These are phyloP conservation scores for Tribolium castaneum DNA, from an alignment of 1,140 invertebrate genomes.

Conservation along the genomic window DNA sequence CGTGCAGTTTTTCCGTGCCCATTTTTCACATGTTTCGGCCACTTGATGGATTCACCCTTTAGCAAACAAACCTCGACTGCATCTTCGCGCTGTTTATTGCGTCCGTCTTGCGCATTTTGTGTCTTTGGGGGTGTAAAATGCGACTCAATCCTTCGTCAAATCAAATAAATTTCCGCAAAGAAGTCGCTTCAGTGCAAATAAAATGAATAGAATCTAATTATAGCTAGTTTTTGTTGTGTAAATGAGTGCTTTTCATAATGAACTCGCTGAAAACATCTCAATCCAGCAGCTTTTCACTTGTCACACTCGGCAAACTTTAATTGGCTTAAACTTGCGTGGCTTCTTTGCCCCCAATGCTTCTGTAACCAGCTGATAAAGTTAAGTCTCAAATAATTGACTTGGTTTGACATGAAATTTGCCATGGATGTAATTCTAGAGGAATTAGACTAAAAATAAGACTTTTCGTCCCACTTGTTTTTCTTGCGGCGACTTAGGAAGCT, in stretches of 20 bases:
- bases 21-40: constrained; percentile 30
- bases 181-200: background rate
- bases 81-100: background rate
- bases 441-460: background rate
- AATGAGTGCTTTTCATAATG: constrained; percentile 28
- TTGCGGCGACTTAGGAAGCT: background rate
- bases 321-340: constrained; percentile 35
- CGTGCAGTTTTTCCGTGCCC: constrained; percentile 79
- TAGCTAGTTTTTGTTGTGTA: background rate
- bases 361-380: constrained; percentile 38
- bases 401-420: background rate
- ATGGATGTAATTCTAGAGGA: background rate
- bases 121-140: background rate
- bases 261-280: constrained; percentile 22
- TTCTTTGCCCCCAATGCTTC: constrained; percentile 27
- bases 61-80: background rate
- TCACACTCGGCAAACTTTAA: constrained; percentile 36
- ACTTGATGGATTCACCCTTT: constrained; percentile 27
- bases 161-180: background rate
- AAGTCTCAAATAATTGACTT: constrained; percentile 42
- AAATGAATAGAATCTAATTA: background rate
- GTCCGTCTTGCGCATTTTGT: constrained; percentile 5
- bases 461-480: background rate
- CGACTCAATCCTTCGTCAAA: background rate
- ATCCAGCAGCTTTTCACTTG: constrained; percentile 29